These are phyloP conservation scores for Saccostrea glomerata DNA, from an alignment of 1,140 invertebrate genomes.

Conservation along the genomic window DNA sequence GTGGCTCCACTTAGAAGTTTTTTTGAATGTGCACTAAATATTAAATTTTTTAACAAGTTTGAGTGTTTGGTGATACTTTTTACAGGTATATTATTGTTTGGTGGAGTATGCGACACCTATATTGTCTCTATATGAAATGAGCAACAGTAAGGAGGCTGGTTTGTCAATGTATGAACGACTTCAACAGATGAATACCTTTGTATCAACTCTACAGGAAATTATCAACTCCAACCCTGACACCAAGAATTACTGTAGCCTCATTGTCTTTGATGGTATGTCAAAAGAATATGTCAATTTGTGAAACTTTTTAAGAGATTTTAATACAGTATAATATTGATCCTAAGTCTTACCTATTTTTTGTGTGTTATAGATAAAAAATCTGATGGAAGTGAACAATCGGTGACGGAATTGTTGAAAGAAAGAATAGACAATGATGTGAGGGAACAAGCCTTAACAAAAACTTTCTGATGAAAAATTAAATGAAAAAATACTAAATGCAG, in stretches of 20 bases:
- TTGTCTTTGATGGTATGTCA: background rate
- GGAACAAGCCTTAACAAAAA: background rate
- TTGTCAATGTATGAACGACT: background rate
- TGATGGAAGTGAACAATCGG: background rate
- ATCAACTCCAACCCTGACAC: background rate
- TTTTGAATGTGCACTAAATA: background rate
- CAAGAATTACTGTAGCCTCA: background rate
- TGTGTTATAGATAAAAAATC: conserved; percentile 9
- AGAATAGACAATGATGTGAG: background rate
- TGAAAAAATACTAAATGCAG: too few species aligned
- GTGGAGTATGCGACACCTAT: conserved; percentile 11
- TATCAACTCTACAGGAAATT: background rate
- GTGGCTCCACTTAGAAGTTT: background rate
- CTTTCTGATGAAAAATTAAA: background rate
- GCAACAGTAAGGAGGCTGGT: conserved; percentile 6
- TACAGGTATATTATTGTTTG: background rate
- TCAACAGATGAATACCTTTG: background rate
- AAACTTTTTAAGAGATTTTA: too few species aligned
- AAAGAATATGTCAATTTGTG: too few species aligned
- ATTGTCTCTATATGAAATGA: conserved; percentile 33
- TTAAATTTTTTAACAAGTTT: background rate
- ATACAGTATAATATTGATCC: too few species aligned
- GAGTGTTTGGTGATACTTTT: too few species aligned
- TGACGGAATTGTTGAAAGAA: background rate
- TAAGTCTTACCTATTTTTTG: background rate